Conservation (phyloP, 2,888 invertebrate genomes). For the Limenitis camilla region DNA sequence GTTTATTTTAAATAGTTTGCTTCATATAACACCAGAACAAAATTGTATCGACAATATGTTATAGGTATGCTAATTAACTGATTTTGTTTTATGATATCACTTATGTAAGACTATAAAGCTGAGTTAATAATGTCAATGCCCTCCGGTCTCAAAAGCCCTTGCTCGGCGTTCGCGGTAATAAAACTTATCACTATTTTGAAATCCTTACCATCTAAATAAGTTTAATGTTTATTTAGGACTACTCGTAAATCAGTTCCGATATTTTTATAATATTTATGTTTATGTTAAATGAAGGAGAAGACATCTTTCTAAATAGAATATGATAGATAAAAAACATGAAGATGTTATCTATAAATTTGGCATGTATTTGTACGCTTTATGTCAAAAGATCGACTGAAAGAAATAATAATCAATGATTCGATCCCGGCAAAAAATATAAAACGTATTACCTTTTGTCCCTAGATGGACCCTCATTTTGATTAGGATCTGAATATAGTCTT, state of each 20-base stretch:
- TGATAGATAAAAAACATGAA: too few species aligned
- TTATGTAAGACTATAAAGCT: neutral
- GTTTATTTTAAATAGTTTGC: too few species aligned
- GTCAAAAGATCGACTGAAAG: too few species aligned
- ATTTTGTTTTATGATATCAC: neutral
- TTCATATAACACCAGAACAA: neutral
- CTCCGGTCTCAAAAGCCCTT: slow-evolving; percentile 3
- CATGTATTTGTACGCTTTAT: too few species aligned
- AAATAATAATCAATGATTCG: too few species aligned
- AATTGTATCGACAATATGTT: neutral
- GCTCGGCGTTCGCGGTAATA: slow-evolving; percentile 6
- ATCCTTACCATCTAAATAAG: slow-evolving; percentile 9
- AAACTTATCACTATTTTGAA: slow-evolving; percentile 17
- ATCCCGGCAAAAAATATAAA: too few species aligned
- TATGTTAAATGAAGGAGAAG: slow-evolving; percentile 16
- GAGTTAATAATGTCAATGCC: slow-evolving; percentile 9
- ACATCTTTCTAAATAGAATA: neutral
- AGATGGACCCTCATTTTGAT: neutral
- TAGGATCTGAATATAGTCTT: slow-evolving; percentile 1
- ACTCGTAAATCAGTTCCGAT: slow-evolving; percentile 24
- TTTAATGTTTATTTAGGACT: slow-evolving; percentile 26
- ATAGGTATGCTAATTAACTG: neutral
- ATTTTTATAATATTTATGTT: slow-evolving; percentile 27
- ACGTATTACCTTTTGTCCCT: too few species aligned
- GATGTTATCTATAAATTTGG: too few species aligned